Base-by-base conservation (phyloP, 1,140 invertebrate genomes). In the Conus betulinus region DNA sequence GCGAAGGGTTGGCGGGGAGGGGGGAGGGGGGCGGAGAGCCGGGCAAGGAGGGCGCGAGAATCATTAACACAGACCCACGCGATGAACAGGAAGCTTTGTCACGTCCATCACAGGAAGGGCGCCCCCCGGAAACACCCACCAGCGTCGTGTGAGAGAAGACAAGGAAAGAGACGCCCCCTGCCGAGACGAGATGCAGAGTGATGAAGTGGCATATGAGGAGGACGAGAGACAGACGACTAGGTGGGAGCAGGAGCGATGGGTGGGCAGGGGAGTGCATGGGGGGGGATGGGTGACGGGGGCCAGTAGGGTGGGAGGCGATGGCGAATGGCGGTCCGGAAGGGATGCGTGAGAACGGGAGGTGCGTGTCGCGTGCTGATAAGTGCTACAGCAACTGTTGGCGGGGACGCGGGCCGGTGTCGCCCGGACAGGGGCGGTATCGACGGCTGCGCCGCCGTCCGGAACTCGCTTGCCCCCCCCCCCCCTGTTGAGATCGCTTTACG, bases 281-380 rank as follows among this genome's bases (percentile, higher is more conserved):
- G 67, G 67, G 67, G 67, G 17, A 23, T 60, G 57, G 67, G 67
- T 1, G 11, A 20, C 15, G 67, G 67, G 17, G 60, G 20, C 23
- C 52, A 23, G 15, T 11, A n/a, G 85, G 6, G 63, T n/a, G 71
- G 52, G 52, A 17, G 51, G 17, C 63, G 25, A 55, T 8, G 63
- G 83, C n/a, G 84, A 23, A 57, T 2, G 27, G 25, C 39, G 84
- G 63, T 11, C 60, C 83, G 67, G 79, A 81, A 81, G 79, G 79
- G 53, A 81, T 52, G 52, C 7, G 79, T 81, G 79, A 81, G 79
- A 23, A 52, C 51, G 79, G 27, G 79, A 81, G 79, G 79, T 53
- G 79, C 79, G 23, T 81, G 79, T 81, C 79, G 79, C 79, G 79
- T 53, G 79, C 79, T 81, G 79, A 81, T 81, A 81, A 81, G 79